Percentiles rank a stretch among this genome's conserved stretches.
Evolutionary conservation across 1,140 invertebrate species (phyloP).

Genomic region (Hormaphis cornu): DNA sequence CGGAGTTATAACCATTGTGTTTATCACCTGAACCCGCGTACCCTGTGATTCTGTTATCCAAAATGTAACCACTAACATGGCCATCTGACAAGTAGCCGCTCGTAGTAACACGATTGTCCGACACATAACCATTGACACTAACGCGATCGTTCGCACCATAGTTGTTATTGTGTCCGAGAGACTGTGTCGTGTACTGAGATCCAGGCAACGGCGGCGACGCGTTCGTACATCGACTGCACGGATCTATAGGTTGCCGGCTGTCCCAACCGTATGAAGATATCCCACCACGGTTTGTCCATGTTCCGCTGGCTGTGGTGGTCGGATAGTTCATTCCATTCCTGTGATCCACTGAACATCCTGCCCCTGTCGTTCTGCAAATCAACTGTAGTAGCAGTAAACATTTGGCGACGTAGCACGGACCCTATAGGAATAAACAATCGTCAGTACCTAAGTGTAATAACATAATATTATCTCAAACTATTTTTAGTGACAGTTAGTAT

Average conservation of each 20-base stretch:
- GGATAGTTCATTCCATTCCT: constrained; percentile 35
- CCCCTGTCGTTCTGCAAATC: not conserved
- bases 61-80: not conserved
- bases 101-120: not conserved
- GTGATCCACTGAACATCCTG: constrained; percentile 20
- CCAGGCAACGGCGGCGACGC: constrained; percentile 2
- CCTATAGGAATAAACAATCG: not conserved
- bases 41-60: not conserved
- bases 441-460: not conserved
- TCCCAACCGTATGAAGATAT: constrained; percentile 34
- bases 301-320: constrained; percentile 16
- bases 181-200: constrained; percentile 1
- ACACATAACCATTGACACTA: not conserved
- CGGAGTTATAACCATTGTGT: not conserved
- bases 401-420: not conserved
- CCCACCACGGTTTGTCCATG: constrained; percentile 42
- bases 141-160: not conserved
- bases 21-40: not conserved
- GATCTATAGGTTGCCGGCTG: constrained; percentile 23
- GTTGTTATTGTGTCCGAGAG: not conserved
- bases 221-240: constrained; percentile 22
- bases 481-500: not conserved
- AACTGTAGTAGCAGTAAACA: not conserved
- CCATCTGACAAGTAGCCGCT: not conserved
- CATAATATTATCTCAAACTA: not conserved